Conservation (phyloP, 1,140 invertebrate species). For the Chionoecetes opilio region DNA sequence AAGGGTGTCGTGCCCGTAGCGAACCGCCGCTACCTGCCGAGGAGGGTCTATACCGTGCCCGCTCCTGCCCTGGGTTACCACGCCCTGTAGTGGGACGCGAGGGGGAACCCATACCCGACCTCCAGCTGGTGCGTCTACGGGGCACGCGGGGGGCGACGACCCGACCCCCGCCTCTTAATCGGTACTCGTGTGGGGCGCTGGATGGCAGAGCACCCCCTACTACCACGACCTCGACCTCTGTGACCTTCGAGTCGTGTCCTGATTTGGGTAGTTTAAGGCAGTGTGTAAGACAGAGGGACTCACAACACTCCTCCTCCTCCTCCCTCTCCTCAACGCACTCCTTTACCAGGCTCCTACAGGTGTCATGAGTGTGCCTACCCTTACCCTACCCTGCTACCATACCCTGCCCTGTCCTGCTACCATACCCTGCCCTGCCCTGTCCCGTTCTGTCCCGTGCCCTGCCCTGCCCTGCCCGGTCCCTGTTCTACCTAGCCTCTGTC, state of each 20-base stretch:
- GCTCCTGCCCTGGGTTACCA: constrained; percentile 72
- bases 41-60: constrained; percentile 73
- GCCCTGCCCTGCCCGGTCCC: background rate
- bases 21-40: constrained; percentile 70
- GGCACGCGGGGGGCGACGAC: constrained; percentile 62
- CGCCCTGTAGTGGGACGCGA: constrained; percentile 50
- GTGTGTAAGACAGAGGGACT: constrained; percentile 71
- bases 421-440: no score
- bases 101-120: constrained; percentile 58
- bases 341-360: constrained; percentile 75
- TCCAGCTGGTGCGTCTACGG: constrained; percentile 70
- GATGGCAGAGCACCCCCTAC: constrained; percentile 49
- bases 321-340: constrained; percentile 77
- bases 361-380: constrained; percentile 63
- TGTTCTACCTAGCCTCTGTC: background rate
- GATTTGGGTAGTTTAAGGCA: constrained; percentile 74
- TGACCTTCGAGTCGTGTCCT: constrained; percentile 73
- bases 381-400: background rate
- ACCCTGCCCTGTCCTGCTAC: no score
- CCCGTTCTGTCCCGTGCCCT: no score
- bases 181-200: constrained; percentile 74
- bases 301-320: constrained; percentile 74
- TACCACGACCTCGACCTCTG: constrained; percentile 36
- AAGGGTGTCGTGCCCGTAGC: constrained; percentile 62
- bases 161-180: constrained; percentile 58